Evolutionary conservation across 2,797 vertebrate species (phyloP).

Genomic region (Choloepus didactylus): DNA sequence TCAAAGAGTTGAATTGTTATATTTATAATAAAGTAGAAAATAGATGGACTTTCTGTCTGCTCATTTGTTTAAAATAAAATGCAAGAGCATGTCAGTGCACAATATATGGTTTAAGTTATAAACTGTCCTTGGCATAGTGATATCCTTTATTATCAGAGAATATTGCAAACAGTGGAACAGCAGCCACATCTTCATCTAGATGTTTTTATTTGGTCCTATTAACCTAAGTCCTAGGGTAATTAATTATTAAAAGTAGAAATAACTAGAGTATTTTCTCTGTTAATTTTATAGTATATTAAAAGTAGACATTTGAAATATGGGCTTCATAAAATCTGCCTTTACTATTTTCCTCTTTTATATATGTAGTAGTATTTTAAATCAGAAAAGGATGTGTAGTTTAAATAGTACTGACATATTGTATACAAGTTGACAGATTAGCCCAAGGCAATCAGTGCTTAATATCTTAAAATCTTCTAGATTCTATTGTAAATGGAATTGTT

Average conservation of each 20-base stretch:
- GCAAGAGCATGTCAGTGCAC: neutral
- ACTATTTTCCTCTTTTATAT: conserved; percentile 50
- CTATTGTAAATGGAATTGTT: too few species aligned
- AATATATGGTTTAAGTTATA: neutral
- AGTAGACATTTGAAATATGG: conserved; percentile 43
- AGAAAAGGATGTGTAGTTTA: conserved; percentile 47
- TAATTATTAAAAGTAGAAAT: conserved; percentile 59
- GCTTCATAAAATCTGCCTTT: conserved; percentile 43
- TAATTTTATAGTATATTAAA: conserved; percentile 48
- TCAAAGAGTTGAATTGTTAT: neutral
- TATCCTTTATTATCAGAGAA: conserved; percentile 24
- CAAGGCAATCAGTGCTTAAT: conserved; percentile 4
- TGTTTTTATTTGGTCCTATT: conserved; percentile 55
- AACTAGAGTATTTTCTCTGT: conserved; percentile 50
- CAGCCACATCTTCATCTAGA: neutral
- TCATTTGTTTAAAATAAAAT: conserved; percentile 57
- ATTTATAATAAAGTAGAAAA: conserved; percentile 61
- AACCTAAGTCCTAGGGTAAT: conserved; percentile 10
- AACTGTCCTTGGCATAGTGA: neutral
- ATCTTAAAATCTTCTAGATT: neutral
- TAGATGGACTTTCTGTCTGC: conserved; percentile 44
- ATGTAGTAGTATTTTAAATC: conserved; percentile 16
- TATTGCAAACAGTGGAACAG: neutral
- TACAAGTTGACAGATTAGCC: conserved; percentile 44
- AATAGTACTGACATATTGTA: conserved; percentile 53